Base-by-base conservation (phyloP, 2,797 vertebrate species). In the Sarcoramphus papa region DNA sequence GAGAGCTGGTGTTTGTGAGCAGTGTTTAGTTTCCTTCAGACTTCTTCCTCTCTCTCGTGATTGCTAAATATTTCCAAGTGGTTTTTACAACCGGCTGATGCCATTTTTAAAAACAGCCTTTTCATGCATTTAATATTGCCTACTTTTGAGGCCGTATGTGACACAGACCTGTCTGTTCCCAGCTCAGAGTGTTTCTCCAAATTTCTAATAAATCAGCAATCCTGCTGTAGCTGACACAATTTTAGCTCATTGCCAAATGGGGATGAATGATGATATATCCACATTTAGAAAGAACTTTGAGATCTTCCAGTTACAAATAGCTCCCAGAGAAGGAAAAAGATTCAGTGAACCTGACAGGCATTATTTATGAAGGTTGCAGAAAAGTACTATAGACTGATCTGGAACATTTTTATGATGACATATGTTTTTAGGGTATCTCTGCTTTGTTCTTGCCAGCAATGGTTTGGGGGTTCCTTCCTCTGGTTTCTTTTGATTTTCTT, bases 201-300 rank as follows among this genome's bases (percentile, higher is more conserved):
- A 48, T 74, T 80, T 88, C 73, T 72, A 54, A 92, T 90, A 93
- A 85, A 95, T 92, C 86, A 59, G 94, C 73, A 30, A 24, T 59
- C 30, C 79, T 17, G 63, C 85, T 43, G 72, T 8, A 82, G 79
- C 91, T 88, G 93, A 37, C 76, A 48, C 73, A 10, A 15, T 77
- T 93, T 89, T 27, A 93, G 84, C 92, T 86, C 60, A 1, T 54
- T 84, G 96, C 90, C 91, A 86, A 56, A 17, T 9, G 41, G 41
- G 82, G 63, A 78, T 94, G 95, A 96, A 25, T 69, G 54, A 96
- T 96, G 91, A 92, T 72, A 69, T 37, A 90, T 31, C 94, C 87
- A 28, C 80, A 48, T 95, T 92, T 95, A 91, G 93, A 74, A 95
- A 93, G 94, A 84, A 93, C 92, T 95, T 73, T 65, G 90, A 81